phyloP scores from a whole-genome alignment of 2,797 vertebrate genomes.

The Discoglossus pictus region DNA sequence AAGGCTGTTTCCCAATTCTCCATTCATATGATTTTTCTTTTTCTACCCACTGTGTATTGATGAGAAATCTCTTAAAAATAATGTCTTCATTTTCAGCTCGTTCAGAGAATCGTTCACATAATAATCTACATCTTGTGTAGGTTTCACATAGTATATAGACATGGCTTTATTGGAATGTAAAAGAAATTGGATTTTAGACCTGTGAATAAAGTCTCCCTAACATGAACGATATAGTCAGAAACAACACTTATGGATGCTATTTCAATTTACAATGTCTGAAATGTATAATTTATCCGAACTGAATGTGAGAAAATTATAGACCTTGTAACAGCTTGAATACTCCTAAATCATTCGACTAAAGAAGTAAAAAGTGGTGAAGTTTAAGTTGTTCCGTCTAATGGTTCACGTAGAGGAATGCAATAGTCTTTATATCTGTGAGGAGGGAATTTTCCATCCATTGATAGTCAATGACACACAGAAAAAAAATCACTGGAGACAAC shows the following conservation, averaged over 20 bases:
- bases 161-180: not conserved
- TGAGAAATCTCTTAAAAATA: not conserved
- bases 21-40: no score
- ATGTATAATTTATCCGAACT: not conserved
- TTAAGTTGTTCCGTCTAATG: no score
- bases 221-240: not conserved
- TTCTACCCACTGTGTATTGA: no score
- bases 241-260: not conserved
- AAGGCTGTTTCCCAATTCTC: no score
- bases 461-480: no score
- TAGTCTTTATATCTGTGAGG: no score
- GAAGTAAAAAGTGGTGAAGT: no score
- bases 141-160: conserved; percentile 6
- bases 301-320: not conserved
- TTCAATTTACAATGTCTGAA: conserved; percentile 14
- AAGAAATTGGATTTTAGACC: conserved; percentile 18
- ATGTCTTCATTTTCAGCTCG: not conserved
- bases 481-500: no score
- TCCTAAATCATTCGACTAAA: not conserved
- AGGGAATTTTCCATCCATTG: no score
- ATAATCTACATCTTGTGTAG: not conserved
- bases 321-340: not conserved
- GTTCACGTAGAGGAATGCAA: no score
- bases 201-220: not conserved
- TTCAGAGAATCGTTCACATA: not conserved